Conservation (phyloP, 2,888 invertebrate species). For the Stratiomys singularior region DNA sequence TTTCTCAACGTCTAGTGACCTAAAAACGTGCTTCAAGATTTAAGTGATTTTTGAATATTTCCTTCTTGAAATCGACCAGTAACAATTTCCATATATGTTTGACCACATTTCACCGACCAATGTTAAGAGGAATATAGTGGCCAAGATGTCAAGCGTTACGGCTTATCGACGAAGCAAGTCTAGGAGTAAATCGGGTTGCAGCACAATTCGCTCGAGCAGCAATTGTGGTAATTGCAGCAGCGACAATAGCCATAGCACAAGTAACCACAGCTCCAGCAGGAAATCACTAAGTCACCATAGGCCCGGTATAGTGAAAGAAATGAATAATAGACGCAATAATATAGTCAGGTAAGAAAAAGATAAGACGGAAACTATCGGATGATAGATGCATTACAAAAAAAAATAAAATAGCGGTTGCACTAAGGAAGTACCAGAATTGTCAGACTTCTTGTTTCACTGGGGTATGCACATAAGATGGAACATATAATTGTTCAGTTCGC, state of each 20-base stretch:
- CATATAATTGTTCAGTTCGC: no score
- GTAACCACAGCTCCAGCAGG: neutral
- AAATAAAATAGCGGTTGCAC: no score
- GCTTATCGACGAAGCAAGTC: slow-evolving; percentile 27
- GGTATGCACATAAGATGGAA: no score
- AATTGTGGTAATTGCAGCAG: slow-evolving; percentile 21
- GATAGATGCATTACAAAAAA: no score
- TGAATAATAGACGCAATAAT: slow-evolving; percentile 31
- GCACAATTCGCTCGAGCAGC: slow-evolving; percentile 11
- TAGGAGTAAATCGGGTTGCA: slow-evolving; percentile 34
- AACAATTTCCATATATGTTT: slow-evolving; percentile 35
- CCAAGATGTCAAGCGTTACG: slow-evolving; percentile 36
- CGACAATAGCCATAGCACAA: slow-evolving; percentile 20
- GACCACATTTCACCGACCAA: slow-evolving; percentile 5
- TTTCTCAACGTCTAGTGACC: neutral
- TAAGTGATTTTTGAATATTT: neutral
- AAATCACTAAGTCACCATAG: slow-evolving; percentile 3
- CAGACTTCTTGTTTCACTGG: no score
- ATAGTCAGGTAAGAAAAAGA: slow-evolving; percentile 35
- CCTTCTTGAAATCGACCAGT: no score
- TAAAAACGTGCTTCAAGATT: slow-evolving; percentile 9
- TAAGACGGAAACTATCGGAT: no score
- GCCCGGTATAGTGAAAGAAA: slow-evolving; percentile 30
- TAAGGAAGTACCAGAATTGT: no score
- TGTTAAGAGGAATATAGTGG: slow-evolving; percentile 19